Conservation (phyloP, 2,888 invertebrate species). For the Macrostomum cliftonense region DNA sequence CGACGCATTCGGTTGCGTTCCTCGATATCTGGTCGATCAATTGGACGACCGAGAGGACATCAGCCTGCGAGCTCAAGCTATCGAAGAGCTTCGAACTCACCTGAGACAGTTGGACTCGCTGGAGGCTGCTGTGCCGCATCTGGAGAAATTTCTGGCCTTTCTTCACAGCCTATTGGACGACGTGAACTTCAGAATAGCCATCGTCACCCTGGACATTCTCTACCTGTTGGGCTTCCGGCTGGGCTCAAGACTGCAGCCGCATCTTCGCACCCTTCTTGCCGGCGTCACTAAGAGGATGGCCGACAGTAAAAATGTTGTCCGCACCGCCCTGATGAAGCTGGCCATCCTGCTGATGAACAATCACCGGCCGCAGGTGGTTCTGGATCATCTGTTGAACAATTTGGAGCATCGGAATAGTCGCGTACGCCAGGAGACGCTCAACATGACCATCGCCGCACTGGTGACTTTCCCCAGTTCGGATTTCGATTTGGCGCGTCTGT, state of each 20-base stretch:
- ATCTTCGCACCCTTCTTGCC: slow-evolving; percentile 39
- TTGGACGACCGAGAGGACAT: slow-evolving; percentile 44
- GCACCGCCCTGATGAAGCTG: slow-evolving; percentile 40
- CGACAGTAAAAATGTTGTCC: slow-evolving; percentile 41
- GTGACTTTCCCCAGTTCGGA: slow-evolving; percentile 60
- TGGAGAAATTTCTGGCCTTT: slow-evolving; percentile 48
- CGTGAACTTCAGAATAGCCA: slow-evolving; percentile 43
- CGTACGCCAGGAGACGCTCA: slow-evolving; percentile 55
- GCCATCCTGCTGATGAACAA: slow-evolving; percentile 42
- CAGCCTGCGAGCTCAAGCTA: slow-evolving; percentile 43
- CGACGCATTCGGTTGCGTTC: slow-evolving; percentile 34
- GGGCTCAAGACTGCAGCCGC: slow-evolving; percentile 34
- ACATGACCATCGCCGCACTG: slow-evolving; percentile 55
- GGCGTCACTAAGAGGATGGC: slow-evolving; percentile 39
- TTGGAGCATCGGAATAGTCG: slow-evolving; percentile 40
- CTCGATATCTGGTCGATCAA: slow-evolving; percentile 34
- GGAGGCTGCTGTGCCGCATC: slow-evolving; percentile 44
- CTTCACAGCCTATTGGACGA: slow-evolving; percentile 46
- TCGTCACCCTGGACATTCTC: slow-evolving; percentile 39
- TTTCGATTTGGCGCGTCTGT: slow-evolving; percentile 44
- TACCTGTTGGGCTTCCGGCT: slow-evolving; percentile 38
- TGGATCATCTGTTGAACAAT: slow-evolving; percentile 42
- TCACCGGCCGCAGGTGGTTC: slow-evolving; percentile 41
- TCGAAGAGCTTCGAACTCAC: slow-evolving; percentile 45
- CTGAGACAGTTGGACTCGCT: slow-evolving; percentile 32